Evolutionary conservation across 2,797 vertebrate genomes (phyloP), one percentile per base, ranked within the genome.

Genomic region (Sebastes cheni): DNA sequence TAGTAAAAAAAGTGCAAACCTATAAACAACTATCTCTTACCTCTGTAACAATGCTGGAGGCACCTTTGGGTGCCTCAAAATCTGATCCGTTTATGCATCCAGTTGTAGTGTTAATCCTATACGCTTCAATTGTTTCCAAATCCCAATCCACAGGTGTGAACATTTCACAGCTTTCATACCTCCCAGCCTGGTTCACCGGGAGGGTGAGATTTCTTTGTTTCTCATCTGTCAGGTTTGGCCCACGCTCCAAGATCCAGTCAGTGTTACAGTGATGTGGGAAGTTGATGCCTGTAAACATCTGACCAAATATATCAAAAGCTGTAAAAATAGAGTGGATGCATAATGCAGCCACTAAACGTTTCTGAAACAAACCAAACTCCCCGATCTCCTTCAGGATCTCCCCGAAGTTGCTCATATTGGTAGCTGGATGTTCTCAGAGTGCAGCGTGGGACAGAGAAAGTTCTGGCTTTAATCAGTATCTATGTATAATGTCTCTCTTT

Each of bases 331-430:
- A 94, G 2, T 96, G 93, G 54, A 97, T 23, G 42, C 94, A 83
- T 18, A 97, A 76, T 1, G 93, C 72, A 27, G 96, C 66, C 36
- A 97, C 80, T 66, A 98, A 60, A 25, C 90, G 82, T 69, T 95
- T 93, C 92, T 99, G 98, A 75, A 97, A 98, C 0, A 79, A 72
- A 18, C 97, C 97, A 20, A 98, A 98, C 62, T 95, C 96, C 0
- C 97, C 97, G 0, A 96, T 86, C 10, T 91, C 93, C 60, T 90
- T 94, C 55, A 98, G 87, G 73, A 97, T 90, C 23, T 23, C 90
- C 14, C 86, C 86, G 0, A 96, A 89, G 6, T 89, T 88, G 2
- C 93, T 93, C 97, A 98, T 98, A 4, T 79, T 59, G 11, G 32
- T 42, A 1, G 2, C 22, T 6, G 29, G 39, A 27, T 39, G 59